Evolutionary conservation across 2,888 invertebrate genomes (phyloP), one percentile per base, ranked within the genome.

Genomic region (Crioceris asparagi): DNA sequence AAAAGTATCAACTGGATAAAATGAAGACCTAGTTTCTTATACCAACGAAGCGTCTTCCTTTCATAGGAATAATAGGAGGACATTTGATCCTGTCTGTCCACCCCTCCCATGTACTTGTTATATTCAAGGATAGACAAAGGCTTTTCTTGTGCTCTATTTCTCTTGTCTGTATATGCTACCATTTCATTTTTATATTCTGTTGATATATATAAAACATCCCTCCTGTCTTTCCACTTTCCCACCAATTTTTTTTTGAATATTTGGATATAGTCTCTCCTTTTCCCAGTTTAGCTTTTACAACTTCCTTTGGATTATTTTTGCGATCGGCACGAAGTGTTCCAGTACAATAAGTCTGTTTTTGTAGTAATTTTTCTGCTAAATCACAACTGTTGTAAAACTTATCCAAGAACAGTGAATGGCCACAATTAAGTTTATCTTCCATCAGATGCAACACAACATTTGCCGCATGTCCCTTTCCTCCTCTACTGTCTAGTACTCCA

Each of bases 191-290:
- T 32, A 47, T 40, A 38, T 45, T 59, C 41, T 15, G 53, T 50
- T 26, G 50, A 47, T 26, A 59, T 52, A 36, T 51, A 46, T 14
- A 43, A 7, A n/a, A 58, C 53, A 12, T 55, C 52, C 30, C 55
- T 32, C 31, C 44, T 49, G 27, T 59, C 55, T 36, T 41, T 48
- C 56, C 56, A 58, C 39, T 59, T 59, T n/a, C 45, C 45, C 29
- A 55, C 45, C 39, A 44, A 40, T 27, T 54, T 44, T 11, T 49
- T 51, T 19, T 48, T 39, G 14, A 21, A 21, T 21, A 21, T 10
- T 21, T 6, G 10, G 21, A 6, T 21, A 10, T 21, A 21, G 21
- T 7, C 10, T 21, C 21, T 7, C 21, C 21, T 10, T 21, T 21
- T 21, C 10, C 10, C 21, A 21, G 21, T 10, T 21, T 19, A 11